A percentile compares a stretch with the other conserved stretches of the same genome.
Evolutionary conservation across 2,888 invertebrate species (phyloP).

Genomic region (Physocephala rufipes): DNA sequence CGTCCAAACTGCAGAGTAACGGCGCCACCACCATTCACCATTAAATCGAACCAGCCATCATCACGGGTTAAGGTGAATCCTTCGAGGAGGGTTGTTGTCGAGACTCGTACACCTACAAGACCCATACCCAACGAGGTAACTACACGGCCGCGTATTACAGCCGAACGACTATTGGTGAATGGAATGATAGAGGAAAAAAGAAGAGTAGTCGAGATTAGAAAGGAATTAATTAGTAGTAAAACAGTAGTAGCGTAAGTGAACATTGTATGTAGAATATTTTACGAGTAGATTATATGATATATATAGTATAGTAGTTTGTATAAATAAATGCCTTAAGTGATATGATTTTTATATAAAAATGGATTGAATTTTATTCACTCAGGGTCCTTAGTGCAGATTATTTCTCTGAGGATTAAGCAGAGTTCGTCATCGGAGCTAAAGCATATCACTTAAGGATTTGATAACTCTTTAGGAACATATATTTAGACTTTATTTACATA

Average conservation of each 20-base stretch:
- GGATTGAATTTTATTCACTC: too few species aligned
- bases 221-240: background rate
- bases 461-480: too few species aligned
- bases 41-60: constrained; percentile 96
- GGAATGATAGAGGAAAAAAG: constrained; percentile 31
- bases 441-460: background rate
- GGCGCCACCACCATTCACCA: constrained; percentile 99
- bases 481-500: too few species aligned
- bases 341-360: too few species aligned
- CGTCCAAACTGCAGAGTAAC: constrained; percentile 94
- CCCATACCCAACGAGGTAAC: constrained; percentile 91
- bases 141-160: constrained; percentile 95
- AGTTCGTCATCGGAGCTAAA: background rate
- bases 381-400: too few species aligned
- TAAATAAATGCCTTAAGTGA: background rate
- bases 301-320: background rate
- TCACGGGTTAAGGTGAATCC: constrained; percentile 94
- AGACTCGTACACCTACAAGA: constrained; percentile 94
- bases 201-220: background rate
- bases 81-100: constrained; percentile 92
- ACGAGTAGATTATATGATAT: background rate
- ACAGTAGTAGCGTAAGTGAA: background rate
- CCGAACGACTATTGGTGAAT: constrained; percentile 81
- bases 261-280: too few species aligned
- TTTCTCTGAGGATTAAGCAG: too few species aligned